Base-by-base conservation (phyloP, 1,140 invertebrate genomes). In the Callitettix versicolor region DNA sequence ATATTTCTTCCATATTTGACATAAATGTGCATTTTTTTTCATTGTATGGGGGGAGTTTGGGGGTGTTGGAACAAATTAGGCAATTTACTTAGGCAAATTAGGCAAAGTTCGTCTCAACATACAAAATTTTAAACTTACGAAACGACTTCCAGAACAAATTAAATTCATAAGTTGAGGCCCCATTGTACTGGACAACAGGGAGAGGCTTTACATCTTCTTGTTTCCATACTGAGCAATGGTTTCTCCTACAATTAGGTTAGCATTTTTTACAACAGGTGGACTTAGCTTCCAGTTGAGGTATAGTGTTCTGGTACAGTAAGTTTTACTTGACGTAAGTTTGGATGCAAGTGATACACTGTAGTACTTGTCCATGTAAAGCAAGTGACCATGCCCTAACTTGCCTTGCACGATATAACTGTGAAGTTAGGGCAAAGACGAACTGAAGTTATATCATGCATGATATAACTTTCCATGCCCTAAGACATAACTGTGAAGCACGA, bases 251-350 rank as follows among this genome's bases (percentile, higher is more conserved):
- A n/a, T n/a, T 57, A 60, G 60, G 68, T 67, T 55, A 73, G 62
- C 60, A 68, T 21, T 57, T 53, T 67, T 60, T 3, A 72, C 61
- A 38, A 64, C 62, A 56, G 65, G 62, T 17, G 68, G 66, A 40
- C 67, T 60, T 50, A 60, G 58, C 60, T 67, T 69, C 40, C 67
- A 54, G 57, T 69, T 69, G 49, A 60, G 59, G 47, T 66, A 56
- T 49, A 75, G 36, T 58, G 70, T 76, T 50, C 70, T 56, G 70
- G 61, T n/a, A 18, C 69, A 62, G 68, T 76, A 67, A 2, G 69
- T 76, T n/a, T n/a, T n/a, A n/a, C n/a, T 60, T 75, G 64, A 48
- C 52, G 73, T 56, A 60, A 73, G 59, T 61, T 62, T 60, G 50
- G 70, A 53, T 49, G 70, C 67, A 51, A 74, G 60, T 43, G 64